Percentiles rank a stretch among this genome's conserved stretches.
Evolutionary conservation across 1,140 invertebrate species (phyloP).

Genomic region (Hirudo medicinalis): DNA sequence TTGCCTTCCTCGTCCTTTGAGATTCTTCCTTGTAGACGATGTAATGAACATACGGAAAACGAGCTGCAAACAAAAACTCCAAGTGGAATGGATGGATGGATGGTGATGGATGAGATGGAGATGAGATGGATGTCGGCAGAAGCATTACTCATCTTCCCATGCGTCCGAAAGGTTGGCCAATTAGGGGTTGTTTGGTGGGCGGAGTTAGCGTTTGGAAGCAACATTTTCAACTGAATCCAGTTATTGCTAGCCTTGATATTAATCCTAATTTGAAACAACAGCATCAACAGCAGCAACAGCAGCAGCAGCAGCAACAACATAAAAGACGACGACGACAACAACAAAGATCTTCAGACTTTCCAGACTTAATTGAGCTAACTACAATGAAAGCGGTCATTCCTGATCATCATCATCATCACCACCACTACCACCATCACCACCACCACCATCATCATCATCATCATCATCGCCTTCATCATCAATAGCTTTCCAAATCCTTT

Average conservation of each 20-base stretch:
- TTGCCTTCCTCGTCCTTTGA: background rate
- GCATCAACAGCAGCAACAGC: background rate
- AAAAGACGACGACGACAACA: too few species aligned
- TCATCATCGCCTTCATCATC: background rate
- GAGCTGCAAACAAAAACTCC: conserved; percentile 12
- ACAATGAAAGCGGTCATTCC: too few species aligned
- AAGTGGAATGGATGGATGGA: background rate
- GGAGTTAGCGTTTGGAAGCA: too few species aligned
- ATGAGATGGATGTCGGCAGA: background rate
- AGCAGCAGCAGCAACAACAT: background rate
- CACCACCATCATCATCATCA: background rate
- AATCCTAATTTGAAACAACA: background rate
- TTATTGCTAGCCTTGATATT: too few species aligned
- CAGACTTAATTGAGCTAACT: too few species aligned
- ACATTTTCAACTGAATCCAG: too few species aligned
- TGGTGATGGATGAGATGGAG: background rate
- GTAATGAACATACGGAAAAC: conserved; percentile 19
- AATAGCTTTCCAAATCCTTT: background rate
- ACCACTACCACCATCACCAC: too few species aligned
- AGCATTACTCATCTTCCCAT: background rate
- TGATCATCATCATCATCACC: background rate
- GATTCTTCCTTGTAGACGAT: conserved; percentile 15
- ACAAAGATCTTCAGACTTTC: too few species aligned
- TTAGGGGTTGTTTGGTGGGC: background rate
- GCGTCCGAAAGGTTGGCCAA: background rate